Evolutionary conservation across 2,113 vertebrate species (phyloP).

Genomic region (Baryphthengus martii): DNA sequence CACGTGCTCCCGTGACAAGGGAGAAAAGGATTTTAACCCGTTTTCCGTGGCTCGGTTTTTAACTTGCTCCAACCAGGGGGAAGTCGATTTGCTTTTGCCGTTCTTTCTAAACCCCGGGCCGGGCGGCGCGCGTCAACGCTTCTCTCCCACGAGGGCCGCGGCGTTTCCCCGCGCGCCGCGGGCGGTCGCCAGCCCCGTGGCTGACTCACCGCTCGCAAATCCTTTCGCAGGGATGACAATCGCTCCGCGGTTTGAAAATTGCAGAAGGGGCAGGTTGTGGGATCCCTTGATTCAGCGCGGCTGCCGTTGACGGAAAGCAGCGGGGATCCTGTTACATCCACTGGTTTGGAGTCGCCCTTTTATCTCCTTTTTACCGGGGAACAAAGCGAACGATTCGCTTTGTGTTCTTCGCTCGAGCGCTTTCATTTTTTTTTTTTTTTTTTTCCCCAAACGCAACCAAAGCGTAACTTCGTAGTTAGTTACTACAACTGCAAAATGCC

Average conservation of each 20-base stretch:
- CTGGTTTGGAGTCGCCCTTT: neutral
- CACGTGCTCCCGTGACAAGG: neutral
- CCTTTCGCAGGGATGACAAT: neutral
- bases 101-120: too few relatives aligned
- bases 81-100: neutral
- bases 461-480: neutral
- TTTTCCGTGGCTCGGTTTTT: neutral
- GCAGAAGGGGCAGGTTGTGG: neutral
- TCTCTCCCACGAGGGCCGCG: neutral
- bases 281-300: neutral
- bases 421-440: conserved; percentile 47
- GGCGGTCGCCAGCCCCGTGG: neutral
- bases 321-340: neutral
- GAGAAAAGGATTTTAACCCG: neutral
- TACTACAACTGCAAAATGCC: neutral
- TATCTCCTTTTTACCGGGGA: conserved; percentile 14
- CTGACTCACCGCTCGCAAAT: neutral
- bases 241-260: neutral
- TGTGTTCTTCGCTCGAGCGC: neutral
- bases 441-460: neutral
- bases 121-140: too few relatives aligned
- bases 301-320: neutral
- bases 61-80: neutral
- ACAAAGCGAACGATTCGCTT: conserved; percentile 1
- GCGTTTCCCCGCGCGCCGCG: neutral